Percentiles rank a stretch among this genome's conserved stretches.
Conservation (phyloP, 2,797 vertebrate species). For the Acestrorhynchus altus region DNA sequence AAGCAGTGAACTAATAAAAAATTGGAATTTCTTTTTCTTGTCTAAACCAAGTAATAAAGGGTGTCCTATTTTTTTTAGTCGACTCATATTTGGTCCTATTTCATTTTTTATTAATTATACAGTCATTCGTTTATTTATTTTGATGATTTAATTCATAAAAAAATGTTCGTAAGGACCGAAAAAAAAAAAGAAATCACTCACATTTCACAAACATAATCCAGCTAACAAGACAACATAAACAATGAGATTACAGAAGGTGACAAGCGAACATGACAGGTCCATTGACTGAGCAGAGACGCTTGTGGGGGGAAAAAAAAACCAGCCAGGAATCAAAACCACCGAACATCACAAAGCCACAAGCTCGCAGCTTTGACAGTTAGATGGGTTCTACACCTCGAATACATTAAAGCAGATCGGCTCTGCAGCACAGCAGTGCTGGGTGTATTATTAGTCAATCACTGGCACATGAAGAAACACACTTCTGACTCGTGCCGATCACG, state of each 20-base stretch:
- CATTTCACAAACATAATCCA: background rate
- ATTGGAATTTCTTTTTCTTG: too few relatives aligned
- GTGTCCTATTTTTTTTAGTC: too few relatives aligned
- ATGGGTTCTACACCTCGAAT: conserved; percentile 33
- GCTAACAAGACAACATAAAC: background rate
- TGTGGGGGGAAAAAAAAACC: background rate
- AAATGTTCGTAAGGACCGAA: too few relatives aligned
- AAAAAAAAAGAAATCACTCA: background rate
- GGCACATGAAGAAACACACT: conserved; percentile 43
- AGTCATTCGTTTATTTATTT: too few relatives aligned
- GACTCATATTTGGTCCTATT: too few relatives aligned
- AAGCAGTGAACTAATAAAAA: too few relatives aligned
- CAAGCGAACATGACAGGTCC: conserved; percentile 25
- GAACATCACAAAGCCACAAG: conserved; percentile 30
- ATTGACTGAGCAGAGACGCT: conserved; percentile 9
- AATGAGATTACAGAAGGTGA: background rate
- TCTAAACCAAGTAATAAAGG: too few relatives aligned
- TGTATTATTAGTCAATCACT: conserved; percentile 62
- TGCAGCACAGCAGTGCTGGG: conserved; percentile 48
- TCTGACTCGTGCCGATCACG: conserved; percentile 61
- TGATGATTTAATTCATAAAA: too few relatives aligned
- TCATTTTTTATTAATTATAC: too few relatives aligned
- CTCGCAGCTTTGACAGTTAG: conserved; percentile 47
- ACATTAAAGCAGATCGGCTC: conserved; percentile 53
- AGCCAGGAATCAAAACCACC: conserved; percentile 7